Evolutionary conservation across 2,888 invertebrate genomes (phyloP).

Genomic region (Dinocampus coccinellae): DNA sequence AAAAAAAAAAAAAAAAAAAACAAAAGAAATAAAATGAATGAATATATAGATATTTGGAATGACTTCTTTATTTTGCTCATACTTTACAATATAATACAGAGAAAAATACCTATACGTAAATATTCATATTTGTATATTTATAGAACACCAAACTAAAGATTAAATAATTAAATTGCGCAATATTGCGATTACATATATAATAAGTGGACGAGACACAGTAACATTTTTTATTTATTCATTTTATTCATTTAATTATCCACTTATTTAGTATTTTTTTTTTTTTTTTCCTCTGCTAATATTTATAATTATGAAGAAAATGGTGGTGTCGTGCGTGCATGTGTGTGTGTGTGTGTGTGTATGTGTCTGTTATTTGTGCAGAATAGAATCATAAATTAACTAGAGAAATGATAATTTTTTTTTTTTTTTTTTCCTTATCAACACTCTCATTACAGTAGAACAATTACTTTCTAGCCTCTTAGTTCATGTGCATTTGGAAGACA

Average conservation of each 20-base stretch:
- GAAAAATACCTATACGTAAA: slow-evolving; percentile 53
- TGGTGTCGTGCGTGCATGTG: too few species aligned
- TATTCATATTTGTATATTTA: slow-evolving; percentile 36
- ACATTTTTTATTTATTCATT: slow-evolving; percentile 3
- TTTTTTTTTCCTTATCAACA: background rate
- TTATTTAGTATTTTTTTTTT: slow-evolving; percentile 14
- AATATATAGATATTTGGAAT: slow-evolving; percentile 15
- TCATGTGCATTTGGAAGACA: background rate
- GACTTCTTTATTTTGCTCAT: slow-evolving; percentile 63
- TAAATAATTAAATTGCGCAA: slow-evolving; percentile 39
- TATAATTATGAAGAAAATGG: background rate
- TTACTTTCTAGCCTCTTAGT: background rate
- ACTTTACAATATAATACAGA: slow-evolving; percentile 68
- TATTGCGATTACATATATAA: slow-evolving; percentile 34
- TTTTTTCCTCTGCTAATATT: background rate
- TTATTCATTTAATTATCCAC: slow-evolving; percentile 5
- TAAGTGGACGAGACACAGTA: slow-evolving; percentile 23
- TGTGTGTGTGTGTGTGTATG: too few species aligned
- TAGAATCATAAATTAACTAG: background rate
- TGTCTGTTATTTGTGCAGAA: too few species aligned
- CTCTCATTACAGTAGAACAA: background rate
- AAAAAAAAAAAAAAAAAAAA: background rate
- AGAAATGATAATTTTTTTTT: background rate
- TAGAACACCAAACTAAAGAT: slow-evolving; percentile 36
- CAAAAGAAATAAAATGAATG: background rate